Evolutionary conservation across 2,113 vertebrate genomes (phyloP).

Genomic region (Misgurnus mizolepis): DNA sequence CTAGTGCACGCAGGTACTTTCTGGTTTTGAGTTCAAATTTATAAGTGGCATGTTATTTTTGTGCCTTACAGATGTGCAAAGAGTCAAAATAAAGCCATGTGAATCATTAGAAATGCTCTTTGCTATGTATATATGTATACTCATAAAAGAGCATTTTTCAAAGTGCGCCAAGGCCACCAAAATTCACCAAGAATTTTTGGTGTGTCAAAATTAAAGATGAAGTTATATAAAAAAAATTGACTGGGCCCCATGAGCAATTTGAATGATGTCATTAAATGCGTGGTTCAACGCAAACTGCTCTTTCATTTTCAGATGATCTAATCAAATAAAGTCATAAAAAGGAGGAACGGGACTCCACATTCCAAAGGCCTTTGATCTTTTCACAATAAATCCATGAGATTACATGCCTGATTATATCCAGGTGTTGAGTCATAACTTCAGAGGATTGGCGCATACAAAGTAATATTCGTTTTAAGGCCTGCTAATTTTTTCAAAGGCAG

Average conservation of each 20-base stretch:
- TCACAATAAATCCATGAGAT: conserved; percentile 55
- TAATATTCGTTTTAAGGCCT: conserved; percentile 32
- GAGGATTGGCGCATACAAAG: conserved; percentile 38
- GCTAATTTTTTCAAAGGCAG: conserved; percentile 37
- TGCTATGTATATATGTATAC: not conserved
- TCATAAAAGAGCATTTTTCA: too few relatives aligned
- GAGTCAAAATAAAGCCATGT: not conserved
- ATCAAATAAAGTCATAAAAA: conserved; percentile 54
- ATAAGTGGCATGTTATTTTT: too few relatives aligned
- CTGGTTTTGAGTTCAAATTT: too few relatives aligned
- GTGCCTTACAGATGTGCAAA: not conserved
- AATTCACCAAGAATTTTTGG: not conserved
- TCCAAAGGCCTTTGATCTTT: conserved; percentile 58
- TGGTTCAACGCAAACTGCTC: conserved; percentile 17
- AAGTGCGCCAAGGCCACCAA: too few relatives aligned
- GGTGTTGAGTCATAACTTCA: conserved; percentile 57
- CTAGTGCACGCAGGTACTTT: too few relatives aligned
- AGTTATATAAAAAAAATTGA: not conserved
- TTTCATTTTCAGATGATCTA: conserved; percentile 50
- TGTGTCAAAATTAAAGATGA: conserved; percentile 25
- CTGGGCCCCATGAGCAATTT: conserved; percentile 23
- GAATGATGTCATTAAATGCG: conserved; percentile 27
- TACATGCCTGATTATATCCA: conserved; percentile 58
- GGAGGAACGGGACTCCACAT: conserved; percentile 53
- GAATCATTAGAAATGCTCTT: not conserved